Evolutionary conservation across 2,888 invertebrate species (phyloP).

Genomic region (Troilus luridus): DNA sequence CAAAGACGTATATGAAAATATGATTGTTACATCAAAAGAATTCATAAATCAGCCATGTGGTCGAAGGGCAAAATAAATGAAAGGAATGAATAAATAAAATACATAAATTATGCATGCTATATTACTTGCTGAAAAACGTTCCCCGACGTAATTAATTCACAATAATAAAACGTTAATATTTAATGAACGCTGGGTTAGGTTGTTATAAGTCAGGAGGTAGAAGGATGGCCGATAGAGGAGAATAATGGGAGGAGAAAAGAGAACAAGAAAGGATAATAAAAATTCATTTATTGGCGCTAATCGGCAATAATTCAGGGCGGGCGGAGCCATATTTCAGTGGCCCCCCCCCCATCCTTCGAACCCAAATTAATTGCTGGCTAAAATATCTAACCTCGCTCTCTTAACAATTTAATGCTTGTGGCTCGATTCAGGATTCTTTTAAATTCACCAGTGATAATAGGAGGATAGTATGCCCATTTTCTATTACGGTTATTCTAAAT

Average conservation of each 20-base stretch:
- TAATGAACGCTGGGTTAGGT: not conserved
- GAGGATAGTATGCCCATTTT: not conserved
- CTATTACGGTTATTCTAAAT: too few relatives aligned
- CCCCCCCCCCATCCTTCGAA: not conserved
- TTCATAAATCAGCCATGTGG: too few relatives aligned
- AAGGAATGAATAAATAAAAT: too few relatives aligned
- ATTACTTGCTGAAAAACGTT: not conserved
- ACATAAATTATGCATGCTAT: not conserved
- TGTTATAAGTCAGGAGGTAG: conserved; percentile 17
- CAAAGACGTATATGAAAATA: too few relatives aligned
- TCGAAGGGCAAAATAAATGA: too few relatives aligned
- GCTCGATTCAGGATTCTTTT: not conserved
- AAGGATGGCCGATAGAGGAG: not conserved
- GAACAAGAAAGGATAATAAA: not conserved
- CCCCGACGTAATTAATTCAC: not conserved
- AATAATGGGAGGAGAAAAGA: conserved; percentile 12
- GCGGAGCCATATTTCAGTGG: conserved; percentile 7
- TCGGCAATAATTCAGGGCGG: conserved; percentile 15
- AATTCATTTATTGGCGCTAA: conserved; percentile 39
- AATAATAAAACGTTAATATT: not conserved
- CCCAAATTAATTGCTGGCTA: conserved; percentile 17
- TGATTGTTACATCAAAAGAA: too few relatives aligned
- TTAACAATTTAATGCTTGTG: not conserved
- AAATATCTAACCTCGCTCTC: not conserved
- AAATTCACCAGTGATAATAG: not conserved